These are phyloP conservation scores for Antheraea yamamai DNA, from an alignment of 2,888 invertebrate genomes.

Conservation along the genomic window DNA sequence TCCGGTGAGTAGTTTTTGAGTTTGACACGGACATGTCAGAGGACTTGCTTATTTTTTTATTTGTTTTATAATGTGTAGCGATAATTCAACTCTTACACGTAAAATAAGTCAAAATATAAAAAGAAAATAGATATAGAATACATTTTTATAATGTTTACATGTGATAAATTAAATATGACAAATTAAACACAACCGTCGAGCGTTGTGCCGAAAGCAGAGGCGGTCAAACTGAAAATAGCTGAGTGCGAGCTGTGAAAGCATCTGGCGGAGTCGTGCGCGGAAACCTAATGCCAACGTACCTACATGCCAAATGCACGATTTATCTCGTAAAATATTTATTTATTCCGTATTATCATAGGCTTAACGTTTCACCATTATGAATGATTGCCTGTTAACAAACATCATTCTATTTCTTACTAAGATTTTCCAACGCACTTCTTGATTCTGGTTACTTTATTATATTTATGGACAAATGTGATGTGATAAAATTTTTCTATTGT, in stretches of 20 bases:
- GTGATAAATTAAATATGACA: constrained; percentile 13
- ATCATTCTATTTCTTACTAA: constrained; percentile 28
- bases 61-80: no score
- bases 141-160: neutral
- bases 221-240: constrained; percentile 33
- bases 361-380: constrained; percentile 19
- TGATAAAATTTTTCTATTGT: no score
- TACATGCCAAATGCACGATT: constrained; percentile 24
- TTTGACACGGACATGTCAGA: no score
- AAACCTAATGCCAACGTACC: constrained; percentile 23
- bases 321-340: constrained; percentile 7
- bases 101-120: neutral
- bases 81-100: no score
- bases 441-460: neutral
- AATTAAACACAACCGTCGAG: constrained; percentile 17
- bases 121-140: neutral
- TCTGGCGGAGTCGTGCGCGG: constrained; percentile 25
- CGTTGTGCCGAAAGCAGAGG: constrained; percentile 19
- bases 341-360: constrained; percentile 12
- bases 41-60: no score
- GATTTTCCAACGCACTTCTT: neutral
- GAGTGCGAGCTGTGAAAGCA: constrained; percentile 23
- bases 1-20: no score
- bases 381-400: neutral
- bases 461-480: neutral